Base-by-base conservation (phyloP, 2,888 invertebrate species). In the Octonoba sinensis region DNA sequence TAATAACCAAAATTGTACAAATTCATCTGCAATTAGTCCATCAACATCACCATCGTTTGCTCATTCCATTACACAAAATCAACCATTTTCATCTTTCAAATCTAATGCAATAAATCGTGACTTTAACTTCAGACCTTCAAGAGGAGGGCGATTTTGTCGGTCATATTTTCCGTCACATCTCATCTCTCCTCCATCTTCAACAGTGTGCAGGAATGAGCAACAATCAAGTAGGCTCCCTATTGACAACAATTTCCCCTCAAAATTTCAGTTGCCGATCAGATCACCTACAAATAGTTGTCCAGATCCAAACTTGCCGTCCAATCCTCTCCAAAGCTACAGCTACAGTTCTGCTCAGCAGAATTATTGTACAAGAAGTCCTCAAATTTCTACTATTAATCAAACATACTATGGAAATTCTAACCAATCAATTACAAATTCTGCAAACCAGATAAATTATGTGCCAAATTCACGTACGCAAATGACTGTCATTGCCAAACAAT, bases 151-250 rank as follows among this genome's bases (percentile, higher is more conserved):
- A 12, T 82, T 82, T 18, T 82, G 82, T 12, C 47, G 82, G 20
- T 73, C 82, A 15, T 82, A 82, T 64, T 82, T 82, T 24, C 82
- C 82, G 1, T 75, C 82, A 20, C 82, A 82, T 71, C 71, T 82
- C n/a, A 79, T 79, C 16, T 70, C 69, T 11, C 51, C 64, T 12
- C 65, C 59, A 24, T 47, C 60, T 11, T 15, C 36, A 13, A 4
- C 64, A 44, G 27, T 27, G 27, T 27, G 27, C 27, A 27, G 27
- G 27, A 27, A 27, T 27, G 27, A 27, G 27, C 27, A 27, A 27
- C 27, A 27, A 27, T 27, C 27, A 27, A 27, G 6, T 27, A 27
- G 27, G 6, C 6, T 6, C 2, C 27, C 27, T 3, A 6, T 6
- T 27, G 27, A 27, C 27, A 27, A 6, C 27, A 27, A 27, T 27